Evolutionary conservation across 2,888 invertebrate species (phyloP).

Genomic region (Scaptomyza parva): DNA sequence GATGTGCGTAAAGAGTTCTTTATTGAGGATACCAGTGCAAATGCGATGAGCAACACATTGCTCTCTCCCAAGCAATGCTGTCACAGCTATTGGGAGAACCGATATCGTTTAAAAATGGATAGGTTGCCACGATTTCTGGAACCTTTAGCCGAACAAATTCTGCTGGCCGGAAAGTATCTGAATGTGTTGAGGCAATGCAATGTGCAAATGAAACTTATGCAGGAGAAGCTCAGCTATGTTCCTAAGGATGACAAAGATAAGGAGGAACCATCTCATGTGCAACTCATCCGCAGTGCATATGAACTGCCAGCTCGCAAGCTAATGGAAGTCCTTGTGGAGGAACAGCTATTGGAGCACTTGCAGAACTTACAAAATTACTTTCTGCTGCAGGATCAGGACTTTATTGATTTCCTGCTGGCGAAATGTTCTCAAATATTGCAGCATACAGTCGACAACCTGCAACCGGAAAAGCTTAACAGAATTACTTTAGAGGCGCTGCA

Average conservation of each 20-base stretch:
- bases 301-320: conserved; percentile 54
- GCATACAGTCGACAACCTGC: conserved; percentile 29
- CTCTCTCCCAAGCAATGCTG: conserved; percentile 59
- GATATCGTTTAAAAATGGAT: conserved; percentile 43
- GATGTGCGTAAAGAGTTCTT: conserved; percentile 59
- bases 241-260: conserved; percentile 16
- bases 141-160: conserved; percentile 29
- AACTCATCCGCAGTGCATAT: conserved; percentile 49
- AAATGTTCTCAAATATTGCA: conserved; percentile 27
- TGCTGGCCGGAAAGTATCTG: conserved; percentile 63
- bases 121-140: conserved; percentile 53
- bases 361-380: conserved; percentile 49
- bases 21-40: conserved; percentile 53
- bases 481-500: conserved; percentile 31
- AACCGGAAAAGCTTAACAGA: conserved; percentile 38
- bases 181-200: conserved; percentile 66
- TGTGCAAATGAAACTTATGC: conserved; percentile 52
- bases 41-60: conserved; percentile 44
- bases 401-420: conserved; percentile 30
- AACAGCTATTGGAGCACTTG: conserved; percentile 47
- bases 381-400: conserved; percentile 41
- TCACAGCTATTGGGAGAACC: conserved; percentile 51
- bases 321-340: conserved; percentile 33
- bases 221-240: conserved; percentile 39
- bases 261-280: conserved; percentile 15